Evolutionary conservation across 2,797 vertebrate genomes (phyloP), one percentile per base, ranked within the genome.

Genomic region (Chelon auratus): DNA sequence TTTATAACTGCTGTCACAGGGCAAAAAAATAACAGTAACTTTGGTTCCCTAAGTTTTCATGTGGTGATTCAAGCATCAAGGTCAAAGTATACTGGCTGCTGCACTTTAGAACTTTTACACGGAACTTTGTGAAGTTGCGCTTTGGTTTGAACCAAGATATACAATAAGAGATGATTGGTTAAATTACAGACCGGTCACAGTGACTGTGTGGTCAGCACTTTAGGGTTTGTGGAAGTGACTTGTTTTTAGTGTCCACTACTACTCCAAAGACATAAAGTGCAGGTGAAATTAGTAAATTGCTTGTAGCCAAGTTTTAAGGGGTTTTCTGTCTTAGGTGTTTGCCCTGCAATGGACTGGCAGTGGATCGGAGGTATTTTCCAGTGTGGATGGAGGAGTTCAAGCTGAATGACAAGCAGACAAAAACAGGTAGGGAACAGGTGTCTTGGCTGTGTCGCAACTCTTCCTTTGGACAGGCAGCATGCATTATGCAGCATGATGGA

Each of bases 1-100:
- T 67, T 74, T 48, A 63, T 74, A 64, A 77, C 68, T 36, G 51
- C 75, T 62, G 72, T 62, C 55, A 74, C 13, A 11, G 5, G 36
- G 15, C 12, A 5, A 24, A 59, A 24, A 58, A 26, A 2, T 6
- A 17, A 2, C n/a, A 61, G 39, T n/a, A 67, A 78, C 67, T 69
- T 65, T 65, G 5, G 22, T 22, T 72, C 37, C 51, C 37, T 2
- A 8, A 3, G n/a, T 56, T 68, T 67, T 69, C 59, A 36, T 67
- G 59, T 52, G 47, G 9, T 39, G 57, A 56, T 59, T 65, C 1
- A 3, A 20, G 66, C 51, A 45, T 69, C 65, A 60, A 75, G 63
- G 64, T 71, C 48, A 53, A 20, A 13, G n/a, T 64, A n/a, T 53
- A 47, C 26, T 62, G 18, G 13, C 24, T 58, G 57, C 50, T 48